These are phyloP conservation scores for Polypedilum pembai DNA, from an alignment of 1,140 invertebrate species.

Conservation along the genomic window DNA sequence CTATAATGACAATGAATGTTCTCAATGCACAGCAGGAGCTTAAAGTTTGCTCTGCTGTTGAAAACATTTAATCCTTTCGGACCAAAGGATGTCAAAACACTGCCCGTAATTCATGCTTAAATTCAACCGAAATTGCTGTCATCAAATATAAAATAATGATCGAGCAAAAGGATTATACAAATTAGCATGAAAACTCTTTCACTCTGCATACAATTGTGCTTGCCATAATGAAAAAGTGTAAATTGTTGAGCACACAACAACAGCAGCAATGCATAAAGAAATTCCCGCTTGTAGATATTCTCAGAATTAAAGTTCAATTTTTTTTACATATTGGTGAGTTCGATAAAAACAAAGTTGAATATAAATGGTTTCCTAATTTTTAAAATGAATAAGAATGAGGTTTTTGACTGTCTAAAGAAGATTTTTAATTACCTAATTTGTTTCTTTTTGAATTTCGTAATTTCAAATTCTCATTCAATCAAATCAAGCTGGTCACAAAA, in stretches of 20 bases:
- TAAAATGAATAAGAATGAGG: too few relatives aligned
- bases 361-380: too few relatives aligned
- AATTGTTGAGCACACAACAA: not conserved
- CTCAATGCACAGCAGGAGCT: not conserved
- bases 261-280: too few relatives aligned
- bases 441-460: too few relatives aligned
- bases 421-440: too few relatives aligned
- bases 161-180: not conserved
- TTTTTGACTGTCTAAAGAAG: too few relatives aligned
- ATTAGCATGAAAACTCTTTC: not conserved
- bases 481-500: too few relatives aligned
- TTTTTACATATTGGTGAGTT: too few relatives aligned
- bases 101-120: constrained; percentile 4
- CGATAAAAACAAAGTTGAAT: too few relatives aligned
- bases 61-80: not conserved
- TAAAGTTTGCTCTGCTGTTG: not conserved
- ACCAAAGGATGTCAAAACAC: not conserved
- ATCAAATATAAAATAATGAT: not conserved
- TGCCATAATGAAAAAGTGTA: not conserved
- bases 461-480: too few relatives aligned
- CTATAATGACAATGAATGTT: not conserved
- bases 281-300: too few relatives aligned
- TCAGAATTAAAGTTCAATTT: too few relatives aligned
- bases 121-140: not conserved
- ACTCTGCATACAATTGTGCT: not conserved